These are phyloP conservation scores for Hipposideros armiger DNA, from an alignment of 2,113 vertebrate genomes.

Conservation along the genomic window DNA sequence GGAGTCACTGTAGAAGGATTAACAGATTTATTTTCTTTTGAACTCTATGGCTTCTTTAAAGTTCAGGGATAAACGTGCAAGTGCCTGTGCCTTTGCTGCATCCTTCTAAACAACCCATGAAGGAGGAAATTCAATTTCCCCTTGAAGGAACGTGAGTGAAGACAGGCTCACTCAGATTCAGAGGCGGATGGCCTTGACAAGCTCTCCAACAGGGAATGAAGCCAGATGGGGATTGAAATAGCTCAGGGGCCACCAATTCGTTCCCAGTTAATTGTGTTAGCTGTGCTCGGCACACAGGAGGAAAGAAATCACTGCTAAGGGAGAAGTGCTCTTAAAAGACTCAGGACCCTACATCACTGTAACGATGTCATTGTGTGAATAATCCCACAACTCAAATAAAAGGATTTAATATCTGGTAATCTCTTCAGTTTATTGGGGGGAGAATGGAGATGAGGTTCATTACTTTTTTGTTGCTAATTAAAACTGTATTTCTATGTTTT, in stretches of 20 bases:
- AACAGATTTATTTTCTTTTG: conserved; percentile 75
- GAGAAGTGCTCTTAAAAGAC: conserved; percentile 12
- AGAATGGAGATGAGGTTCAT: background rate
- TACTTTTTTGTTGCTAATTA: conserved; percentile 47
- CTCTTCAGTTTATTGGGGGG: background rate
- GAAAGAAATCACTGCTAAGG: conserved; percentile 49
- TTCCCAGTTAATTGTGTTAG: conserved; percentile 73
- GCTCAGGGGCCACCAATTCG: conserved; percentile 52
- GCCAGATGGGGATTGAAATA: conserved; percentile 64
- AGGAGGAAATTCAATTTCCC: conserved; percentile 78
- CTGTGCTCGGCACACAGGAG: conserved; percentile 36
- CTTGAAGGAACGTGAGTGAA: conserved; percentile 73
- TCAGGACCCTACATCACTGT: conserved; percentile 20
- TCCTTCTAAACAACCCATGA: conserved; percentile 73
- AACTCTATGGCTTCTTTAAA: conserved; percentile 79
- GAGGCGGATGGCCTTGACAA: conserved; percentile 77
- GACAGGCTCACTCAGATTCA: conserved; percentile 75
- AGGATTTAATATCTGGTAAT: background rate
- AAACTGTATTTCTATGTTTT: conserved; percentile 25
- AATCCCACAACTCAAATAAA: conserved; percentile 33
- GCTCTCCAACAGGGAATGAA: conserved; percentile 79
- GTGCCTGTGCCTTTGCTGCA: conserved; percentile 67
- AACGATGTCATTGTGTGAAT: conserved; percentile 45
- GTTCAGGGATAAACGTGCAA: conserved; percentile 69
- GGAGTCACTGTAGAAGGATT: conserved; percentile 55